Evolutionary conservation across 2,888 invertebrate genomes (phyloP).

Genomic region (Spatulosminthurus flaviceps): DNA sequence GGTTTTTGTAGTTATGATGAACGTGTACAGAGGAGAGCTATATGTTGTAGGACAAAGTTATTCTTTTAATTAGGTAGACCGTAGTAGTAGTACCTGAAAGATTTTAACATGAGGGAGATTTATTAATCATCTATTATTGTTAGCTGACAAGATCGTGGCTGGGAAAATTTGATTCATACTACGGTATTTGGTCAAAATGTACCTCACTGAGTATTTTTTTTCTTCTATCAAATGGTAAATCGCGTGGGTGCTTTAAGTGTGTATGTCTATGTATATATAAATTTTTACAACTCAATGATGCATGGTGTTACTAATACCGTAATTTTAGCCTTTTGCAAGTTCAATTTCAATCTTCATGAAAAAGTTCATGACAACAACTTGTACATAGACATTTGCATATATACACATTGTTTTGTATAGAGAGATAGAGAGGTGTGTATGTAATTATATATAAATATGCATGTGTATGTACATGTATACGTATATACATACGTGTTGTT

Average conservation of each 20-base stretch:
- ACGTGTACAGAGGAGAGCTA: too few relatives aligned
- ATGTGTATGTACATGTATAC: too few relatives aligned
- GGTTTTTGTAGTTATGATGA: too few relatives aligned
- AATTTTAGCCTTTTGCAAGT: slow-evolving; percentile 34
- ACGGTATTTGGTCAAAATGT: slow-evolving; percentile 43
- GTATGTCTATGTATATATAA: slow-evolving; percentile 18
- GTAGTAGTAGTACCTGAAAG: slow-evolving; percentile 18
- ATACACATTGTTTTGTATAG: not conserved
- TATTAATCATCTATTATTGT: slow-evolving; percentile 44
- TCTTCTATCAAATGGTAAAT: not conserved
- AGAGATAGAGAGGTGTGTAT: too few relatives aligned
- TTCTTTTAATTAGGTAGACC: slow-evolving; percentile 11
- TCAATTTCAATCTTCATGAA: slow-evolving; percentile 27
- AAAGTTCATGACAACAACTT: too few relatives aligned
- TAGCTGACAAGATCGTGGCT: slow-evolving; percentile 33
- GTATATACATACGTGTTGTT: too few relatives aligned
- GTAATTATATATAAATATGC: not conserved
- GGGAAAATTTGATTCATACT: slow-evolving; percentile 31
- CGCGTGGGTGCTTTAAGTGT: slow-evolving; percentile 29
- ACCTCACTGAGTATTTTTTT: slow-evolving; percentile 37
- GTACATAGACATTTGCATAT: not conserved
- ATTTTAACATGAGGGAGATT: not conserved
- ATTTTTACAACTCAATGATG: not conserved
- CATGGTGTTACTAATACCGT: slow-evolving; percentile 20
- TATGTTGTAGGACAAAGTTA: not conserved